Evolutionary conservation across 35 echinoderm and acorn worm genomes (phyloP).

Genomic region (Holothuria glaberrima): DNA sequence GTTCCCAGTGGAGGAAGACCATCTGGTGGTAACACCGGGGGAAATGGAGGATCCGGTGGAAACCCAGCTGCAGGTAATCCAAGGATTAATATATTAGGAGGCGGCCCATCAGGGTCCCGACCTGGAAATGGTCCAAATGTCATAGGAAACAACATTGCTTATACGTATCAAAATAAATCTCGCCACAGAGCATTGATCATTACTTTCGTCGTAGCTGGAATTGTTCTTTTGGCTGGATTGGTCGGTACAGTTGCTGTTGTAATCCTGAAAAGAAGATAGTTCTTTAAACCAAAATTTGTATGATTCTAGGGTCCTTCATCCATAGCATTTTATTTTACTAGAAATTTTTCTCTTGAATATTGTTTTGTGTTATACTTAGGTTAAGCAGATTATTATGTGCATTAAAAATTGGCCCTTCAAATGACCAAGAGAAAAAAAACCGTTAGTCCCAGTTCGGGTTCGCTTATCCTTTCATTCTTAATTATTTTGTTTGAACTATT

Average conservation of each 20-base stretch:
- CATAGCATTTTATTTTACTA: too few relatives aligned
- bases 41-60: background rate
- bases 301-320: too few relatives aligned
- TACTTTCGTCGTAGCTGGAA: conserved; percentile 15
- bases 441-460: too few relatives aligned
- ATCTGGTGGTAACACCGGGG: background rate
- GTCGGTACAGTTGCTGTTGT: conserved; percentile 6
- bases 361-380: too few relatives aligned
- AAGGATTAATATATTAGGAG: background rate
- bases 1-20: background rate
- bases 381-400: too few relatives aligned
- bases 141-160: conserved; percentile 9
- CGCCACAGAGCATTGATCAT: background rate
- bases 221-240: background rate
- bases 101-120: background rate
- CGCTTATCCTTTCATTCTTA: too few relatives aligned
- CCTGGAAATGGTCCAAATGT: background rate
- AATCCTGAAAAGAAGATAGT: background rate
- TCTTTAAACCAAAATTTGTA: background rate
- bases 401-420: too few relatives aligned
- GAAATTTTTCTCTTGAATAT: too few relatives aligned
- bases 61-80: background rate
- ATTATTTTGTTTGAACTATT: too few relatives aligned
- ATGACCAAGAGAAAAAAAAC: too few relatives aligned
- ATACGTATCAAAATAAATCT: conserved; percentile 19